Base-by-base conservation (phyloP, 2,113 vertebrate species). In the Ondatra zibethicus region DNA sequence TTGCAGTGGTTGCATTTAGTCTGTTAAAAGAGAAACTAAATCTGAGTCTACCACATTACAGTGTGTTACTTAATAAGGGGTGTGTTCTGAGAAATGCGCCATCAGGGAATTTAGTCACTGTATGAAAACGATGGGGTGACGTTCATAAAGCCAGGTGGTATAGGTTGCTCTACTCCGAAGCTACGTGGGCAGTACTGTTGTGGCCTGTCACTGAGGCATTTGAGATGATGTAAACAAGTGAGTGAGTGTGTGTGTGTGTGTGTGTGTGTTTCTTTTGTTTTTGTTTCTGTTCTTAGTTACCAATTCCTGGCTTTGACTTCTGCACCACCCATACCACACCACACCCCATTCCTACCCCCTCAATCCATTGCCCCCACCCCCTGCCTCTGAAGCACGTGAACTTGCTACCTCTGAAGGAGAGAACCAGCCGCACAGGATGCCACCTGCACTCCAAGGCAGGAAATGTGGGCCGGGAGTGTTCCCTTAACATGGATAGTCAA, bases 401-500 rank as follows among this genome's bases (percentile, higher is more conserved):
- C 73, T 92, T 87, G 81, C 55, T 42, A 29, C 85, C 77, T 94
- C 77, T n/a, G 61, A 63, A 82, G 9, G 82, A 94, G 58, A 87
- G 76, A 19, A 4, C 0, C 47, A 76, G 45, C 55, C 52, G 73
- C 75, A 39, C 1, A 72, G 76, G 70, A 25, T 11, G 17, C 25
- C 0, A 33, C 39, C 78, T 58, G 12, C 8, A 91, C 50, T 80
- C 68, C 66, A 50, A 4, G 4, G 36, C 84, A 82, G 96, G 95
- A 97, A 94, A 80, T 47, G 29, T 50, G 39, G 88, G 90, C 42
- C 16, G 4, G 66, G 52, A 63, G 72, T 52, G 76, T 75, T 92
- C 55, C 6, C 50, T 80, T 84, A 70, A 76, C 29, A n/a, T n/a
- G 9, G 39, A 47, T 61, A 78, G 85, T 97, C 90, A 85, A 50